phyloP scores from a whole-genome alignment of 2,888 invertebrate species.

The Synergus umbraculus region DNA sequence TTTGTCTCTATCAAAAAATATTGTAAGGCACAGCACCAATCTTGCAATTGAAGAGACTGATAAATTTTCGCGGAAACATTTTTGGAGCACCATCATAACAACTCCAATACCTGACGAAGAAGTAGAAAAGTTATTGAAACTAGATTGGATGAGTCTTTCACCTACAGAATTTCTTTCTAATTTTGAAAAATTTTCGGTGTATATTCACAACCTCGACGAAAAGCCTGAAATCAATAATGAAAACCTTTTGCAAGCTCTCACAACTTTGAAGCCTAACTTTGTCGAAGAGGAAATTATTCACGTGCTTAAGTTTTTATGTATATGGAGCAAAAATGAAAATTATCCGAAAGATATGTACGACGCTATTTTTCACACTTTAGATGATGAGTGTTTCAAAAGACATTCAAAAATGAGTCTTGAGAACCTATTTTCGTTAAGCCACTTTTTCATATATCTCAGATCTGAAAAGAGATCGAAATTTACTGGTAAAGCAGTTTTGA shows the following conservation, averaged over 20 bases:
- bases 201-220: background rate
- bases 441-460: background rate
- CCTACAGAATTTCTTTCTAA: conserved; percentile 8
- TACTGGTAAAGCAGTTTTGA: background rate
- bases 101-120: conserved; percentile 9
- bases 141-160: conserved; percentile 13
- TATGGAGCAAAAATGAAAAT: background rate
- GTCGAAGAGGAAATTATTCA: background rate
- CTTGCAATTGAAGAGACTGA: background rate
- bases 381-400: background rate
- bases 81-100: background rate
- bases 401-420: background rate
- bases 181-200: conserved; percentile 1
- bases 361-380: background rate
- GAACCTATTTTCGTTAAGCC: background rate
- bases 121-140: conserved; percentile 3
- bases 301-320: background rate
- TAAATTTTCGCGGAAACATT: background rate
- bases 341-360: too few species aligned
- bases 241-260: background rate
- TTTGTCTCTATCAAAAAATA: background rate
- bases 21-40: background rate
- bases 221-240: conserved; percentile 12
- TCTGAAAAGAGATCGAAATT: background rate
- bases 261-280: background rate